Base-by-base conservation (phyloP, 2,113 vertebrate genomes). In the Callochromis pleurospilus region DNA sequence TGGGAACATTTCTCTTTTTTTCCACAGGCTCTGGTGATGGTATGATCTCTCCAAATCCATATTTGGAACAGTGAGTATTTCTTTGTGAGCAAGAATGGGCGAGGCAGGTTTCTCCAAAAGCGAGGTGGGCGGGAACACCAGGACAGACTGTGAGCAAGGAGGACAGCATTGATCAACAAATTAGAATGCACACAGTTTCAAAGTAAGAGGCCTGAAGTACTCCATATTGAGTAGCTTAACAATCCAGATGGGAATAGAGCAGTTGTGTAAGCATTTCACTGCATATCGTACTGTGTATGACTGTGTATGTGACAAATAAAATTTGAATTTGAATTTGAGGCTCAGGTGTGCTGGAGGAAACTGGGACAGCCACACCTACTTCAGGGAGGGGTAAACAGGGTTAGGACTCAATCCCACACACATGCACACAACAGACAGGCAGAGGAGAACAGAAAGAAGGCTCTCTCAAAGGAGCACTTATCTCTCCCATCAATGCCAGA, bases 61-160 rank as follows among this genome's bases (percentile, higher is more conserved):
- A 73, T 8, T 45, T 45, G n/a, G 40, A 47, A 68, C 33, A 26
- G 40, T 73, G 14, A 73, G 40, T 47, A 73, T 29, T 73, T 73
- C 14, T 73, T 73, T 73, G 40, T 73, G 68, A 45, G 21, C 14
- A 26, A 17, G 21, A 73, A 2, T 3, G 68, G 40, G 8, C 5
- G 3, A 26, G 21, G 21, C 14, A 45, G 14, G 40, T 73, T 73
- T 73, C 8, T 73, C 21, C 14, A 26, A 45, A 73, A 45, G 14
- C 5, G 0, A 45, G 21, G 21, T 9, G 14, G 38, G 8, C 0
- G 8, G 8, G 5, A 6, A 29, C 5, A 10, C 2, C 68, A 45
- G 68, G 40, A 26, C 40, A 73, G 8, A 47, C 14, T 0, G 21
- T 73, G 68, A 73, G 4, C 24, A 29, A 75, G 40, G 4, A 11